Conservation (phyloP, 2,797 vertebrate species). For the Ctenopoma kingsleyae region DNA sequence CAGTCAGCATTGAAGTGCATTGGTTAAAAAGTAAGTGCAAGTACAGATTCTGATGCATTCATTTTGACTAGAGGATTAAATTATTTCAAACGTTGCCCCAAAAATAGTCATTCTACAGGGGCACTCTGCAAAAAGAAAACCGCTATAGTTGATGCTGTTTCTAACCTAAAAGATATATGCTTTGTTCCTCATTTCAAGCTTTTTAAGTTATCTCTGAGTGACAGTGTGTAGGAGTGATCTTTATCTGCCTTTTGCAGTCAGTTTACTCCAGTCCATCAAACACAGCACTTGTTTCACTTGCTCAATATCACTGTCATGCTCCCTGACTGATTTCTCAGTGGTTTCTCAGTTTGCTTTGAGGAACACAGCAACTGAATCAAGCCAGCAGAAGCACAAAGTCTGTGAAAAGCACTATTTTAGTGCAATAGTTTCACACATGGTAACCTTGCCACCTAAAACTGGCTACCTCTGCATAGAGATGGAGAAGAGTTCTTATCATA, state of each 20-base stretch:
- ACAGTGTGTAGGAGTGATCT: conserved; percentile 69
- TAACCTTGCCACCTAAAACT: conserved; percentile 79
- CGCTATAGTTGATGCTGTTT: conserved; percentile 83
- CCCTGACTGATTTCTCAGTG: conserved; percentile 75
- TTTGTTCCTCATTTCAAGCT: conserved; percentile 76
- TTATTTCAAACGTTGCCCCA: conserved; percentile 79
- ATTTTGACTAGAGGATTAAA: conserved; percentile 82
- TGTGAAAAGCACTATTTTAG: conserved; percentile 87
- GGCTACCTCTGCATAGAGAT: conserved; percentile 83
- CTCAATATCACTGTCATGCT: conserved; percentile 70
- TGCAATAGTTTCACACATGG: conserved; percentile 83
- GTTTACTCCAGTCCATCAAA: conserved; percentile 71
- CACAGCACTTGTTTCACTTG: conserved; percentile 62
- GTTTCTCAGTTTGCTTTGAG: conserved; percentile 69
- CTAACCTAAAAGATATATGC: conserved; percentile 86
- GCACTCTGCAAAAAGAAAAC: conserved; percentile 77
- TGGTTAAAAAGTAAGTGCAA: conserved; percentile 88
- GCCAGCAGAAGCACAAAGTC: conserved; percentile 79
- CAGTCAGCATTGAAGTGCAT: conserved; percentile 87
- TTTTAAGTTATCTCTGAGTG: conserved; percentile 77
- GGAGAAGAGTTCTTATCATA: conserved; percentile 75
- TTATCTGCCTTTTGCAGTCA: conserved; percentile 68
- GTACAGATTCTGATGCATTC: conserved; percentile 87
- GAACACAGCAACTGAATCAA: conserved; percentile 76
- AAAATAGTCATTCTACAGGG: conserved; percentile 82